phyloP scores from a whole-genome alignment of 2,113 vertebrate genomes.

The Lonchura striata region DNA sequence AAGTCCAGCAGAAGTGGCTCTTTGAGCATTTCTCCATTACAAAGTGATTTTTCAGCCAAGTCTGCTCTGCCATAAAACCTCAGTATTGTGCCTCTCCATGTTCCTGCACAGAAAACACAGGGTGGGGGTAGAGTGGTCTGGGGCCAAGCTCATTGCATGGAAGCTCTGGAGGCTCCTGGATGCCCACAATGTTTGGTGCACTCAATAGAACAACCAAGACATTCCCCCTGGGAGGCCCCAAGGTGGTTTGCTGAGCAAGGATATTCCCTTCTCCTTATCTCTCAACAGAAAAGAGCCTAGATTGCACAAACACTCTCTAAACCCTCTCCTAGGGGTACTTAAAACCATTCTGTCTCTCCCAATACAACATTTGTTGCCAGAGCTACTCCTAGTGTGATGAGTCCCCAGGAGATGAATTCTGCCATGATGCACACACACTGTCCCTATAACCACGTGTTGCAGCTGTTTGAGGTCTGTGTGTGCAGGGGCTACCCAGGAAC shows the following conservation, averaged over 20 bases:
- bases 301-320: not conserved
- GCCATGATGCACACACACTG: fast-evolving
- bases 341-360: not conserved
- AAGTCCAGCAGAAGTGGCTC: not conserved
- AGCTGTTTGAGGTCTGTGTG: not conserved
- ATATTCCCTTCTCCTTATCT: not conserved
- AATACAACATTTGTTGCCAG: not conserved
- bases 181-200: not conserved
- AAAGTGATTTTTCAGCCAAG: not conserved
- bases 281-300: not conserved
- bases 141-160: not conserved
- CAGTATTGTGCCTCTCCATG: not conserved
- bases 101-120: fast-evolving
- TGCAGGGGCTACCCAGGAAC: not conserved
- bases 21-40: not conserved
- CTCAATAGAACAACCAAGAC: not conserved
- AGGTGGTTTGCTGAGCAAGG: not conserved
- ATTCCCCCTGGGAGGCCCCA: not conserved
- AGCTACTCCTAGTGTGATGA: not conserved
- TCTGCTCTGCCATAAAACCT: not conserved
- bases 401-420: not conserved
- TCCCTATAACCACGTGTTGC: fast-evolving
- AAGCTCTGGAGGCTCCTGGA: not conserved
- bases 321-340: not conserved
- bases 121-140: fast-evolving